Evolutionary conservation across 2,888 invertebrate genomes (phyloP).

Genomic region (Scaptomyza polygonia): DNA sequence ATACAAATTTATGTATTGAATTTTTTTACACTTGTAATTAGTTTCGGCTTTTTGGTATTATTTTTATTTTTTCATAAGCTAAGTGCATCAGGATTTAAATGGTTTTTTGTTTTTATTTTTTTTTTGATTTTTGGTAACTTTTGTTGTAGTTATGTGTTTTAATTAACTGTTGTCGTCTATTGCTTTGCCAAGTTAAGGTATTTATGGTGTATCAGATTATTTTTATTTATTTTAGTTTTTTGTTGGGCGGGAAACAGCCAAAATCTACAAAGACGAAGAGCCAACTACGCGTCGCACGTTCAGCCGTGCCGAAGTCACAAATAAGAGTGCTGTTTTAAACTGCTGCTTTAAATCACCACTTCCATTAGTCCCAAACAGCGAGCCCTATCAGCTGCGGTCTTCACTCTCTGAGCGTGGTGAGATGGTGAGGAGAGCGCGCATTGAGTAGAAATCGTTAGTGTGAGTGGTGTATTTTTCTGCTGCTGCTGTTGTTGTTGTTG

Average conservation of each 20-base stretch:
- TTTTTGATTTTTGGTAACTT: constrained; percentile 36
- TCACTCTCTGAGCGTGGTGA: constrained; percentile 19
- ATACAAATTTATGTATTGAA: constrained; percentile 2
- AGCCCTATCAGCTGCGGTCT: not conserved
- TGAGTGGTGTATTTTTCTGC: constrained; percentile 1
- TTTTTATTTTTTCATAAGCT: constrained; percentile 4
- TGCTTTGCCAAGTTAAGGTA: constrained; percentile 33
- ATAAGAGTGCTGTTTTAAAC: constrained; percentile 28
- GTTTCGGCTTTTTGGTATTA: constrained; percentile 12
- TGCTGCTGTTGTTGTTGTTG: not conserved
- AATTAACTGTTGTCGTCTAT: constrained; percentile 37
- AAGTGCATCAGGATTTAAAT: constrained; percentile 26
- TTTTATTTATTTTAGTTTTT: constrained; percentile 21
- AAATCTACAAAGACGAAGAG: constrained; percentile 73
- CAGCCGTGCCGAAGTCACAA: constrained; percentile 50
- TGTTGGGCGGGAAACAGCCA: constrained; percentile 74
- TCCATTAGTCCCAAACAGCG: not conserved
- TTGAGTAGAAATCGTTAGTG: constrained; percentile 21
- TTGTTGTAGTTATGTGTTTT: constrained; percentile 13
- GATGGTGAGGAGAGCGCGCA: constrained; percentile 6
- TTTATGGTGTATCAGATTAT: constrained; percentile 13
- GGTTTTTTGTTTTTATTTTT: not conserved
- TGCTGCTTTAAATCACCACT: not conserved
- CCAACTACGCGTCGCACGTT: constrained; percentile 64
- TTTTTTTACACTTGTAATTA: constrained; percentile 10